phyloP scores from a whole-genome alignment of 2,888 invertebrate genomes.

The Tiliacea aurago region DNA sequence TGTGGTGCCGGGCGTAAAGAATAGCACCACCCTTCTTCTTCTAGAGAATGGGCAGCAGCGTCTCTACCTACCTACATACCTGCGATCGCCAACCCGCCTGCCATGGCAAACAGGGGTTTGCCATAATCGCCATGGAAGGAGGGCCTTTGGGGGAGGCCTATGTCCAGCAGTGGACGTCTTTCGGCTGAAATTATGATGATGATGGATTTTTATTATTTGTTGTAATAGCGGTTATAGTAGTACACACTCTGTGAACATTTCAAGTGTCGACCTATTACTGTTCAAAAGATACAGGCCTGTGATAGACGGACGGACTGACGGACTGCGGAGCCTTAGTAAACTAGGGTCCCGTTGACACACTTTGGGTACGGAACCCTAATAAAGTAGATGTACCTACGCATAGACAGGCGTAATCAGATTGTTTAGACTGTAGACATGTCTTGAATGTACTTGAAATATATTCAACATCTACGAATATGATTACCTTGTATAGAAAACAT shows the following conservation, averaged over 20 bases:
- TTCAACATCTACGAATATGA: background rate
- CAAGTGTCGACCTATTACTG: background rate
- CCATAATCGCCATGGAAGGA: too few relatives aligned
- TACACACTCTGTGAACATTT: background rate
- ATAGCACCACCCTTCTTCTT: too few relatives aligned
- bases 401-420: slow-evolving; percentile 1
- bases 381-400: background rate
- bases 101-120: too few relatives aligned
- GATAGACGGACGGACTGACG: background rate
- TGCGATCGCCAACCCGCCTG: too few relatives aligned
- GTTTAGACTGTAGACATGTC: background rate
- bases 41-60: too few relatives aligned
- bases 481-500: background rate
- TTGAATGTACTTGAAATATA: background rate
- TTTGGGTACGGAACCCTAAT: background rate
- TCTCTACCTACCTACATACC: too few relatives aligned
- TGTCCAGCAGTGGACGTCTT: too few relatives aligned
- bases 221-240: too few relatives aligned
- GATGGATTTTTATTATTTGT: too few relatives aligned
- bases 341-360: background rate
- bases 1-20: too few relatives aligned
- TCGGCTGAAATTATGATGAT: too few relatives aligned
- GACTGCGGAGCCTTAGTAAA: background rate
- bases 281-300: background rate
- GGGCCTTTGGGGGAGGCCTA: too few relatives aligned